Base-by-base conservation (phyloP, 2,797 vertebrate genomes). In the Knipowitschia caucasica region DNA sequence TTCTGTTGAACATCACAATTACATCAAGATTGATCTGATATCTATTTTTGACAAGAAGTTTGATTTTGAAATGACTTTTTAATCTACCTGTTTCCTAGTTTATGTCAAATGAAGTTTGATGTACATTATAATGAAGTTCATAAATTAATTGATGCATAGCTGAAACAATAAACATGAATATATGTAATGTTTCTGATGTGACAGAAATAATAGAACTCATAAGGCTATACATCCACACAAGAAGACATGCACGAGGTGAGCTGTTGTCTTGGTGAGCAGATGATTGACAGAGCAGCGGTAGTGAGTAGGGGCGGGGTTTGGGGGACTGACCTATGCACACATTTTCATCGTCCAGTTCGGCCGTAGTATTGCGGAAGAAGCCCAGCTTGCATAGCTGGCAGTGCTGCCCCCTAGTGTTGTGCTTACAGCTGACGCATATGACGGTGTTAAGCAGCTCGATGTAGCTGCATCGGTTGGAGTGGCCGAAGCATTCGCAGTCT, bases 321-420 rank as follows among this genome's bases (percentile, higher is more conserved):
- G 77, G 69, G 64, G 86, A 98, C 95, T 98, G 87, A 99, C 97
- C 97, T 98, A 99, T 94, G 94, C 95, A 99, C 77, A 96, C 93
- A 96, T 97, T 97, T 90, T 96, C 94, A 95, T 96, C 94, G 86
- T 98, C 93, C 93, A 93, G 94, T 90, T 94, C 92, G 89, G 94
- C 95, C 54, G 94, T 94, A 89, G 93, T 88, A 94, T 99, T 99
- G 94, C 94, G 94, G 94, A 94, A 95, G 95, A 92, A 98, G 92
- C 95, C 96, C 92, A 91, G 92, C 92, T 96, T 95, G 93, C 97
- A 99, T 81, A 94, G 92, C 87, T 99, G 93, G 90, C 97, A 99
- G 93, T 98, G 95, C 89, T 96, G 95, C 89, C 97, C 97, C 92
- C 95, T 94, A 94, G 97, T 99, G 94, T 99, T 98, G 97, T 99